Conservation (phyloP, 1,140 invertebrate species). For the Triops longicaudatus region DNA sequence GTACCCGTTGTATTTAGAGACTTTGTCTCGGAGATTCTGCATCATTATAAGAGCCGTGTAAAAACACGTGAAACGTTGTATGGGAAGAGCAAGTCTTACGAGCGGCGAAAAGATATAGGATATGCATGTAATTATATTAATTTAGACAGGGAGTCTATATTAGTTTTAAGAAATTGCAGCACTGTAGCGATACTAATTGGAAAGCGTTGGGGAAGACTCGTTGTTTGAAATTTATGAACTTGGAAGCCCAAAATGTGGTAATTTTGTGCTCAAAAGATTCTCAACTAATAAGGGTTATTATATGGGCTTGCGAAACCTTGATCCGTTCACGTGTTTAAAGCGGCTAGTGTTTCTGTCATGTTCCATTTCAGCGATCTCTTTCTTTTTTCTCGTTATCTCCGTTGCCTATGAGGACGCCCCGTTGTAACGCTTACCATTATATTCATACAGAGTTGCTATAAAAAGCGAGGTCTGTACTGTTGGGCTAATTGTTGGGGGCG, state of each 20-base stretch:
- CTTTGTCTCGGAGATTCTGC: too few species aligned
- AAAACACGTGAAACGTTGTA: too few species aligned
- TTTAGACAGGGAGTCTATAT: too few species aligned
- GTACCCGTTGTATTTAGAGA: too few species aligned
- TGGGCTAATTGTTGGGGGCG: slow-evolving; percentile 3
- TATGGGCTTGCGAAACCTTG: background rate
- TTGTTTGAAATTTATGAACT: background rate
- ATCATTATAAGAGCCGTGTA: too few species aligned
- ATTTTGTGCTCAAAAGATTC: background rate
- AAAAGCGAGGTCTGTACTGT: background rate
- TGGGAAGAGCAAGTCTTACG: too few species aligned
- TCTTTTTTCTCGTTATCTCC: background rate
- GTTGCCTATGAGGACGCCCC: background rate
- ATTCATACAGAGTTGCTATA: background rate
- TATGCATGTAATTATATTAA: too few species aligned
- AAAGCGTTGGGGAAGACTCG: background rate
- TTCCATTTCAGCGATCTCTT: background rate
- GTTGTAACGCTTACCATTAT: background rate
- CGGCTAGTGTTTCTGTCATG: background rate
- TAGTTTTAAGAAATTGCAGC: too few species aligned
- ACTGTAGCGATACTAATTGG: too few species aligned
- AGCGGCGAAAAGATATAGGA: too few species aligned
- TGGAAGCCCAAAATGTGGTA: background rate
- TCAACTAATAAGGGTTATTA: background rate
- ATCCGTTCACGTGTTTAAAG: background rate